phyloP scores from a whole-genome alignment of 2,797 vertebrate species.

The Varecia variegata region DNA sequence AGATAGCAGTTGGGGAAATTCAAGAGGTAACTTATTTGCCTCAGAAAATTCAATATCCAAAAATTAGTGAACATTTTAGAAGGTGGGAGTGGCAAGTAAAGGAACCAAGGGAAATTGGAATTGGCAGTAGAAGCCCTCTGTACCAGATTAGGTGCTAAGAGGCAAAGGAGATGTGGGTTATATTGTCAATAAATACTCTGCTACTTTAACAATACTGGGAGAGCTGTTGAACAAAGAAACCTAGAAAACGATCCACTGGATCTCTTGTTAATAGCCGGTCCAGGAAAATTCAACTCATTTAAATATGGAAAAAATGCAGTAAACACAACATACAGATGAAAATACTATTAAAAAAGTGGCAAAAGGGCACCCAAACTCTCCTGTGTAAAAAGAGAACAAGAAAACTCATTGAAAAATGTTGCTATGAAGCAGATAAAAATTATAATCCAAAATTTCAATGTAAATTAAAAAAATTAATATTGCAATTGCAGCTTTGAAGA shows the following conservation, averaged over 20 bases:
- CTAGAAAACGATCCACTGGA: not conserved
- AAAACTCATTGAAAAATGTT: not conserved
- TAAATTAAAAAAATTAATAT: not conserved
- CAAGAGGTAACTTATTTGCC: not conserved
- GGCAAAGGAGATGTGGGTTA: not conserved
- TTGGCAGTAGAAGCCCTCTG: not conserved
- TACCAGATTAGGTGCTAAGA: not conserved
- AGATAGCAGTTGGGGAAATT: not conserved
- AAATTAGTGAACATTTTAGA: not conserved
- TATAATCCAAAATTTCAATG: conserved; percentile 11
- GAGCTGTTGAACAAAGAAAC: not conserved
- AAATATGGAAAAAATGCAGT: not conserved
- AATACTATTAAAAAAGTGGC: not conserved
- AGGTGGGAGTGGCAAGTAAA: not conserved
- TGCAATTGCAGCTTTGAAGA: not conserved
- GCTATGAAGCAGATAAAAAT: not conserved
- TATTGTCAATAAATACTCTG: not conserved
- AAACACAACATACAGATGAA: not conserved
- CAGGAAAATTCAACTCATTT: not conserved
- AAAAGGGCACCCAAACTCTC: not conserved
- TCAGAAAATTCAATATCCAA: not conserved
- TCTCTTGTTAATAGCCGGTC: not conserved
- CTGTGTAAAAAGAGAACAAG: not conserved
- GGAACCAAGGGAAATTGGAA: not conserved
- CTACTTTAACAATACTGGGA: not conserved